Evolutionary conservation across 2,113 vertebrate genomes (phyloP).

Genomic region (Nothocercus julius): DNA sequence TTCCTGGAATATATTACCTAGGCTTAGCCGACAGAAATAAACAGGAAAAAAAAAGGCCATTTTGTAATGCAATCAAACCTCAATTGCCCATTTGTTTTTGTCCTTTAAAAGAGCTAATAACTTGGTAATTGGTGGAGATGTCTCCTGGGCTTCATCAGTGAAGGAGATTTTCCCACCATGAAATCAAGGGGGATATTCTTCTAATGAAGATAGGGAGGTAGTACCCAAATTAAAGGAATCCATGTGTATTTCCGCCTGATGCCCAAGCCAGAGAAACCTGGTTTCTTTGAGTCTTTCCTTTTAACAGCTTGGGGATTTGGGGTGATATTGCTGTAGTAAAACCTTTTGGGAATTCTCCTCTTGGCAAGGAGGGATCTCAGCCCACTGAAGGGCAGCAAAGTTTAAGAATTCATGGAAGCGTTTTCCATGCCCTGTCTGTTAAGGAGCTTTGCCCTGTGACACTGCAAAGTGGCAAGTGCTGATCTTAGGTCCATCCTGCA

Average conservation of each 20-base stretch:
- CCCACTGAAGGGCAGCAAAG: background rate
- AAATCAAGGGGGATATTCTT: background rate
- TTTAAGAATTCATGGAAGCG: background rate
- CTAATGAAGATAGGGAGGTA: background rate
- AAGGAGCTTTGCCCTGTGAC: background rate
- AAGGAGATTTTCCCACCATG: background rate
- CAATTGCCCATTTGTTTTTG: conserved; percentile 23
- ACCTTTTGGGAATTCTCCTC: background rate
- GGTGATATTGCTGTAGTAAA: background rate
- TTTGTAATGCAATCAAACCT: conserved; percentile 25
- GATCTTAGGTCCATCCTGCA: background rate
- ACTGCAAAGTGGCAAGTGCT: background rate
- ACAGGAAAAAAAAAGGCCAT: background rate
- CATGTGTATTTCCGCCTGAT: background rate
- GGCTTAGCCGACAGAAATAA: conserved; percentile 10
- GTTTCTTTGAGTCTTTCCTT: background rate
- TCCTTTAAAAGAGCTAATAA: conserved; percentile 43
- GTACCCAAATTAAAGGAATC: background rate
- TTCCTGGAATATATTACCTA: conserved; percentile 19
- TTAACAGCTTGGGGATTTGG: background rate
- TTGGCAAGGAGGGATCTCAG: background rate
- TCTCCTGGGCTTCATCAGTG: conserved; percentile 22
- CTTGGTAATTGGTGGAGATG: conserved; percentile 4
- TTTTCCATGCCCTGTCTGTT: background rate
- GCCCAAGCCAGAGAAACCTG: background rate